Evolutionary conservation across 1,140 invertebrate species (phyloP).

Genomic region (Diuraphis noxia): DNA sequence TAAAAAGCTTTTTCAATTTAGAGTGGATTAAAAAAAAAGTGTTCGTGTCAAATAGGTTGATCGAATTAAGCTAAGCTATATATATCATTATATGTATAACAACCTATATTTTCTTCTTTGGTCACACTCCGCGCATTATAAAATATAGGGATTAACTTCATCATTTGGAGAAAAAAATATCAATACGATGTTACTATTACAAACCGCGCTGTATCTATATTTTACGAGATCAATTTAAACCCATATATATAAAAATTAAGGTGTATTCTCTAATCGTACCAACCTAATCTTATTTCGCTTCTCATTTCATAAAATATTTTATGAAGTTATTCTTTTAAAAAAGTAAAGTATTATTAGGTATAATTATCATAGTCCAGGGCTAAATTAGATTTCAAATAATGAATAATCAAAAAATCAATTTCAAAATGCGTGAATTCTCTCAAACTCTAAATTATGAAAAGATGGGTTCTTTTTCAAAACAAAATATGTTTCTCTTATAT

Average conservation of each 20-base stretch:
- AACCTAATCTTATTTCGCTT: neutral
- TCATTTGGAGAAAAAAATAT: neutral
- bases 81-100: neutral
- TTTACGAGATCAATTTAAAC: neutral
- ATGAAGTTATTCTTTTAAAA: too few relatives aligned
- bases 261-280: neutral
- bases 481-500: neutral
- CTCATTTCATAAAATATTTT: neutral
- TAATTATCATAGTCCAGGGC: neutral
- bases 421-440: too few relatives aligned
- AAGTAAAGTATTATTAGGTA: neutral
- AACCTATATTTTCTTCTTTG: neutral
- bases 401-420: too few relatives aligned
- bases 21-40: slow-evolving; percentile 37
- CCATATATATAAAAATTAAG: neutral
- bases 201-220: too few relatives aligned
- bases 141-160: neutral
- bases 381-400: too few relatives aligned
- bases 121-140: neutral
- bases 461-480: neutral
- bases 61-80: slow-evolving; percentile 17
- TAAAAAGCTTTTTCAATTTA: slow-evolving; percentile 47
- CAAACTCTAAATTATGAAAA: neutral
- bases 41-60: slow-evolving; percentile 34
- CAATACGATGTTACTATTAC: neutral